Evolutionary conservation across 2,888 invertebrate species (phyloP).

Genomic region (Ceramica pisi): DNA sequence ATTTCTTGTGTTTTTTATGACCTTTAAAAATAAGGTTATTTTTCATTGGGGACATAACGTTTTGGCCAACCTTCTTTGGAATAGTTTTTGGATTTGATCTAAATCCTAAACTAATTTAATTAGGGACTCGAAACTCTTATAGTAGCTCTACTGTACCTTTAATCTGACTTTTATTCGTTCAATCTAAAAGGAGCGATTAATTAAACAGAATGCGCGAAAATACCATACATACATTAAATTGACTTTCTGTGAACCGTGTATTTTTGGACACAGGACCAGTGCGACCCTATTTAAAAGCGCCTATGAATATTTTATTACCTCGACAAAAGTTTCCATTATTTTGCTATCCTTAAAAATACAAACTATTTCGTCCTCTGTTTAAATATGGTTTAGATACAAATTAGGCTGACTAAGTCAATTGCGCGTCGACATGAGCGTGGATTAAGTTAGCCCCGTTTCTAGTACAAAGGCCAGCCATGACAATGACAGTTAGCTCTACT

Average conservation of each 20-base stretch:
- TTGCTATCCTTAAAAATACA: conserved; percentile 36
- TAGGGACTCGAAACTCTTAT: neutral
- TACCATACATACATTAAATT: neutral
- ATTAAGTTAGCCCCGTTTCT: conserved; percentile 79
- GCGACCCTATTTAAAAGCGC: neutral
- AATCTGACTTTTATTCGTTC: neutral
- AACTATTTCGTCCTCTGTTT: conserved; percentile 27
- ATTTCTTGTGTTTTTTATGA: too few relatives aligned
- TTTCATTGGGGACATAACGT: too few relatives aligned
- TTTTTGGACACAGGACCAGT: neutral
- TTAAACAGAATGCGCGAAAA: neutral
- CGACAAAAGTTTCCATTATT: conserved; percentile 13
- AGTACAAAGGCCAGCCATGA: conserved; percentile 79
- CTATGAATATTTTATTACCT: conserved; percentile 5
- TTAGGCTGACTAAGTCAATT: conserved; percentile 77
- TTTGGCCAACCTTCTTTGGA: too few relatives aligned
- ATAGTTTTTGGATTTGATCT: too few relatives aligned
- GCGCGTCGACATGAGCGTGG: conserved; percentile 74
- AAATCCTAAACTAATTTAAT: too few relatives aligned
- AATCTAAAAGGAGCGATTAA: conserved; percentile 15
- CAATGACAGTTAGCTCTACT: conserved; percentile 83
- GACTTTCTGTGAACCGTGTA: neutral
- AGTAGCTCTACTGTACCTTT: too few relatives aligned
- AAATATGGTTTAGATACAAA: conserved; percentile 67
- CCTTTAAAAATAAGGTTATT: too few relatives aligned